Conservation (phyloP, 30 jellyfish, hydroid and myxozoan genomes). For the Turritopsis rubra region DNA sequence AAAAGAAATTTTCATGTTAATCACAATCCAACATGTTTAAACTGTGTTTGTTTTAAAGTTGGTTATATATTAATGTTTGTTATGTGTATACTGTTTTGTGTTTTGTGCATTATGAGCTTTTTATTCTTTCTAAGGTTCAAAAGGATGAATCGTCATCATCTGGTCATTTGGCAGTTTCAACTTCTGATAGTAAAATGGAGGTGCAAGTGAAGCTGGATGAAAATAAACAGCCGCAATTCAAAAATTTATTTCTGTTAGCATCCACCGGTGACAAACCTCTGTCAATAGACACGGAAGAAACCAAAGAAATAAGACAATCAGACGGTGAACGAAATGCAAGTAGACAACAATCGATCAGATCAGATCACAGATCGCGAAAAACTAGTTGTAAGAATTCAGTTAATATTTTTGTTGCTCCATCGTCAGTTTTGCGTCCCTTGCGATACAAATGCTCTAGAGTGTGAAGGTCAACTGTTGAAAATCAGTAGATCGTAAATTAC, state of each 20-base stretch:
- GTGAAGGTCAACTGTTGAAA: too few relatives aligned
- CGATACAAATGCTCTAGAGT: too few relatives aligned
- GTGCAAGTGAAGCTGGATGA: slow-evolving; percentile 69
- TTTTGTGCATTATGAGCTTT: not conserved
- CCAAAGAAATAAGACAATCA: not conserved
- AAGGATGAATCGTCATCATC: slow-evolving; percentile 9
- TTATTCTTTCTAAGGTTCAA: not conserved
- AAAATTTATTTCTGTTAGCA: slow-evolving; percentile 60
- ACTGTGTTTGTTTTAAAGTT: too few relatives aligned
- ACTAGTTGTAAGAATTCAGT: not conserved
- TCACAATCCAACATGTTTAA: too few relatives aligned
- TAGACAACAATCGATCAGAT: too few relatives aligned
- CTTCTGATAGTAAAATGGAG: slow-evolving; percentile 30
- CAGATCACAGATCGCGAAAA: not conserved
- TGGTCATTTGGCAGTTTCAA: not conserved
- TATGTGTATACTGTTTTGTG: not conserved
- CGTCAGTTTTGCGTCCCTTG: too few relatives aligned
- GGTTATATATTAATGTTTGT: too few relatives aligned
- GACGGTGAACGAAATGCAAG: not conserved
- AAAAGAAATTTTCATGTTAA: too few relatives aligned
- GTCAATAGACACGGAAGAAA: slow-evolving; percentile 16
- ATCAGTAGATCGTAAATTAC: too few relatives aligned
- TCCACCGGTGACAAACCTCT: slow-evolving; percentile 54
- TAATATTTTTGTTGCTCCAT: not conserved
- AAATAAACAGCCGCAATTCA: slow-evolving; percentile 62